A percentile compares a stretch with the other conserved stretches of the same genome.
Evolutionary conservation across 2,888 invertebrate genomes (phyloP).

Genomic region (Noctuana brunneofusca): DNA sequence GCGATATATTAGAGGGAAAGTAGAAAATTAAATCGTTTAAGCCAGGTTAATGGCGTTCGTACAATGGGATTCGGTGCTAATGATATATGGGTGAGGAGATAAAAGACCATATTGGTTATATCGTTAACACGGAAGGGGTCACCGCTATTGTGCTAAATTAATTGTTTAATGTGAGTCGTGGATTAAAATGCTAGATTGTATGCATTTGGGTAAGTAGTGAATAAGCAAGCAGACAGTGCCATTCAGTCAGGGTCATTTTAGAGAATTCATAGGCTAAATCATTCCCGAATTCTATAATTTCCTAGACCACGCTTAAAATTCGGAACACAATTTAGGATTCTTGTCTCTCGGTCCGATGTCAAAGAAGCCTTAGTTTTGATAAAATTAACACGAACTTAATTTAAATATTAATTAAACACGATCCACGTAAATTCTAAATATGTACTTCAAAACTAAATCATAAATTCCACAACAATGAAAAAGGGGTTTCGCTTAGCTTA

Average conservation of each 20-base stretch:
- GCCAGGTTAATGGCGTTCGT: conserved; percentile 66
- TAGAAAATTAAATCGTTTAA: conserved; percentile 76
- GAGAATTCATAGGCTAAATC: too few relatives aligned
- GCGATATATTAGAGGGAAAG: conserved; percentile 68
- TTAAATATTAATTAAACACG: conserved; percentile 5
- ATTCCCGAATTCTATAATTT: too few relatives aligned
- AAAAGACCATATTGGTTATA: conserved; percentile 15
- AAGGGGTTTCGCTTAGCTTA: too few relatives aligned
- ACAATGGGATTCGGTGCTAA: conserved; percentile 59
- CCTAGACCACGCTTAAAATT: background rate
- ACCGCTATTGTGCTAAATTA: conserved; percentile 4
- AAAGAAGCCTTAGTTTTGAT: conserved; percentile 5
- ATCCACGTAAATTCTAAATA: background rate
- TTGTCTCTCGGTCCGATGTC: background rate
- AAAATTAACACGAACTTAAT: conserved; percentile 9
- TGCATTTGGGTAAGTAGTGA: background rate
- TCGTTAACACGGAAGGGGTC: conserved; percentile 26
- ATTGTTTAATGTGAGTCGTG: conserved; percentile 2
- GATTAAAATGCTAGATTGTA: background rate
- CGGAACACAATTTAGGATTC: background rate
- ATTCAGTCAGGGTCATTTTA: too few relatives aligned
- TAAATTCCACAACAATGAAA: background rate
- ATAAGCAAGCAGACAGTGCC: too few relatives aligned
- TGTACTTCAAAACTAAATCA: background rate
- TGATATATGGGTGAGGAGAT: conserved; percentile 48